Conservation (phyloP, 2,888 invertebrate species). For the Cryptus viduatorius region DNA sequence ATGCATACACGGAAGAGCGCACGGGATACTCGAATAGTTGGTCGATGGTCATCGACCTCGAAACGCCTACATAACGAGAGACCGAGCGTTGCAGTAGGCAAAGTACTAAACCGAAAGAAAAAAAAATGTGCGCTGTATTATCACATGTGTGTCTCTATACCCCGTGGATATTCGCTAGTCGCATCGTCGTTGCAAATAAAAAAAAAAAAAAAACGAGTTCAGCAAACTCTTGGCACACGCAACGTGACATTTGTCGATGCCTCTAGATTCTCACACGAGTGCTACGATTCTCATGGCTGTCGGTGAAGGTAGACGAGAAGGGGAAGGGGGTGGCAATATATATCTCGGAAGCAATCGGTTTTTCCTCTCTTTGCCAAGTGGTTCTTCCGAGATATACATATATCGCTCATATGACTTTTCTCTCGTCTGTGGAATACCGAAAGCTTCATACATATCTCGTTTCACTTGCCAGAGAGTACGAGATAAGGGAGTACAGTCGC, state of each 20-base stretch:
- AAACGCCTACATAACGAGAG: constrained; percentile 64
- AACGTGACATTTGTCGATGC: constrained; percentile 67
- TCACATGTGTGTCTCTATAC: not conserved
- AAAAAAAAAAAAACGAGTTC: constrained; percentile 61
- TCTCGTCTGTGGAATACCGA: no score
- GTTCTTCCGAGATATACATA: constrained; percentile 50
- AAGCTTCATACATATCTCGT: not conserved
- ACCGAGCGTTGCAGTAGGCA: constrained; percentile 31
- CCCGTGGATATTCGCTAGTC: not conserved
- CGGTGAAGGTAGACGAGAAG: no score
- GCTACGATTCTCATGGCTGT: constrained; percentile 50
- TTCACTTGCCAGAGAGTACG: not conserved
- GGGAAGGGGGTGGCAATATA: not conserved
- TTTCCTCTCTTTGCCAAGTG: constrained; percentile 64
- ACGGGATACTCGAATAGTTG: constrained; percentile 61
- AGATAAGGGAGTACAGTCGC: constrained; percentile 20
- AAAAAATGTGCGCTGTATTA: not conserved
- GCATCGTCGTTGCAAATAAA: constrained; percentile 1
- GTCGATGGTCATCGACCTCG: constrained; percentile 69
- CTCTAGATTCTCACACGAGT: constrained; percentile 59
- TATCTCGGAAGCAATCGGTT: constrained; percentile 59
- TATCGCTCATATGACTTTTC: constrained; percentile 13
- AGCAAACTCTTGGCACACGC: constrained; percentile 69
- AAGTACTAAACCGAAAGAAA: not conserved
- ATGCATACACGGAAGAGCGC: constrained; percentile 17